phyloP scores from a whole-genome alignment of 2,113 vertebrate species.

The Burhinus oedicnemus region DNA sequence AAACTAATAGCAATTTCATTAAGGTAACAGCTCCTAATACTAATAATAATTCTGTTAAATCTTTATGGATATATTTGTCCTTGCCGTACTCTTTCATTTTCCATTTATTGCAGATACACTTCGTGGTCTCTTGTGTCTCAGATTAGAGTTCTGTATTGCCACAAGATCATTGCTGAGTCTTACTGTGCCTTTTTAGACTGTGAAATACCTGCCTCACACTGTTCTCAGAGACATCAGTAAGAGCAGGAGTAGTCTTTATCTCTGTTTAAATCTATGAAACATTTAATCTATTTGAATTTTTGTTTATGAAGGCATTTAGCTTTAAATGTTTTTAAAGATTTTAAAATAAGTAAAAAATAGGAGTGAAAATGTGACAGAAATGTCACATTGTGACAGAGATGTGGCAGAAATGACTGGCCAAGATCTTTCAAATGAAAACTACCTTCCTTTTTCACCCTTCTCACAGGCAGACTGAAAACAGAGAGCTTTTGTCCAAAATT shows the following conservation, averaged over 20 bases:
- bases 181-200: not conserved
- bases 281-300: not conserved
- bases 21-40: slow-evolving; percentile 1
- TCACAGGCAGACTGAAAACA: not conserved
- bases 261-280: not conserved
- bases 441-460: not conserved
- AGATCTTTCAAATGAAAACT: not conserved
- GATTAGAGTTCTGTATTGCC: not conserved
- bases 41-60: slow-evolving; percentile 3
- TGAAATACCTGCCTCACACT: not conserved
- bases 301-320: not conserved
- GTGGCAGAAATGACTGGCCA: not conserved
- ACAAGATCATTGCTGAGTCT: not conserved
- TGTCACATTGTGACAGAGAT: not conserved
- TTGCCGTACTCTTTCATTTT: slow-evolving; percentile 3
- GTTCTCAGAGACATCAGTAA: not conserved
- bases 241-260: not conserved
- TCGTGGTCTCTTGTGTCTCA: not conserved
- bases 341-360: not conserved
- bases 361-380: not conserved
- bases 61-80: not conserved
- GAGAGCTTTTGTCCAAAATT: not conserved
- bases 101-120: not conserved
- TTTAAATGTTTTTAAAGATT: not conserved
- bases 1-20: slow-evolving; percentile 19